Evolutionary conservation across 2,888 invertebrate genomes (phyloP).

Genomic region (Allygus modestus): DNA sequence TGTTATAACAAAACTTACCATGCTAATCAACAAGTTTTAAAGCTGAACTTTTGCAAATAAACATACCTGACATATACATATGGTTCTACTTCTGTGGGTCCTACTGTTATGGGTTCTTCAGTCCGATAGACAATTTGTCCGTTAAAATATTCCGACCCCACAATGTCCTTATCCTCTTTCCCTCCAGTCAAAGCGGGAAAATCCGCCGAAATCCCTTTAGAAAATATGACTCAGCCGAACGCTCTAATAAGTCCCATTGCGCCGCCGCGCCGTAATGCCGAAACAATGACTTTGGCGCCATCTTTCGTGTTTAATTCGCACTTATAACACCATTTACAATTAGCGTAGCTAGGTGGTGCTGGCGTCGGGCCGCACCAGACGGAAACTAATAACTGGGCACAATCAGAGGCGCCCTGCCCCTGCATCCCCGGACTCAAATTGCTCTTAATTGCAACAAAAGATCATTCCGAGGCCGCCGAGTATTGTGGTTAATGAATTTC

Average conservation of each 20-base stretch:
- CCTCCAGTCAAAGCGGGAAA: background rate
- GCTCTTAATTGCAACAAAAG: slow-evolving; percentile 62
- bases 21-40: too few species aligned
- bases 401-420: slow-evolving; percentile 48
- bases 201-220: slow-evolving; percentile 29
- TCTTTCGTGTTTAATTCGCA: slow-evolving; percentile 47
- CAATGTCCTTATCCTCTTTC: background rate
- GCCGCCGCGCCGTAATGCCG: slow-evolving; percentile 8
- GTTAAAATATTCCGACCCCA: background rate
- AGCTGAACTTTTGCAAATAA: too few species aligned
- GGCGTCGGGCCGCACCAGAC: slow-evolving; percentile 33
- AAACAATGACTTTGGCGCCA: slow-evolving; percentile 52
- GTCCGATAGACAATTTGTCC: too few species aligned
- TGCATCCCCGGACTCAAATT: slow-evolving; percentile 35
- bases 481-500: slow-evolving; percentile 60
- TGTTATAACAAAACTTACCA: too few species aligned
- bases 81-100: too few species aligned
- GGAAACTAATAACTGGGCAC: slow-evolving; percentile 17
- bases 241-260: slow-evolving; percentile 22
- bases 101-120: too few species aligned
- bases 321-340: slow-evolving; percentile 60
- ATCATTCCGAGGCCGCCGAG: slow-evolving; percentile 50
- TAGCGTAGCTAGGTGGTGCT: slow-evolving; percentile 44
- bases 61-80: too few species aligned
- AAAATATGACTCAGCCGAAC: slow-evolving; percentile 32